phyloP scores from a whole-genome alignment of 2,113 vertebrate species.

The Donacobius atricapilla region DNA sequence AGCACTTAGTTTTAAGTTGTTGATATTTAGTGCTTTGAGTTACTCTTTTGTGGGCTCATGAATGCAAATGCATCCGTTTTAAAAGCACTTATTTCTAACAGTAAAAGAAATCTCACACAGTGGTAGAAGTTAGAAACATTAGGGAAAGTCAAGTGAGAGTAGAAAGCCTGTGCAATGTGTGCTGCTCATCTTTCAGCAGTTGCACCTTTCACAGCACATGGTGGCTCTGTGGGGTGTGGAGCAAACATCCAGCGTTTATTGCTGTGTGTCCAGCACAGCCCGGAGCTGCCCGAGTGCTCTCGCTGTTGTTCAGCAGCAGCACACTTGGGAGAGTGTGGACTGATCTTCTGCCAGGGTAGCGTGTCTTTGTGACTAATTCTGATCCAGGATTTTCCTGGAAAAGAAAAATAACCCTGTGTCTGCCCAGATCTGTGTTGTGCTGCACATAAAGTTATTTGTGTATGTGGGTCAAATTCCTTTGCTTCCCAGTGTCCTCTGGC shows the following conservation, averaged over 20 bases:
- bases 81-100: not conserved
- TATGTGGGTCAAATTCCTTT: not conserved
- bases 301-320: conserved; percentile 25
- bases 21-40: not conserved
- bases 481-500: not conserved
- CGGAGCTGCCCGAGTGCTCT: not conserved
- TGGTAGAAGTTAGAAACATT: not conserved
- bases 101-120: not conserved
- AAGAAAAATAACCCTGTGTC: not conserved
- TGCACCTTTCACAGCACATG: fast-evolving
- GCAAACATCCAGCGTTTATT: not conserved
- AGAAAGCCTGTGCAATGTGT: not conserved
- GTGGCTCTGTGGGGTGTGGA: not conserved
- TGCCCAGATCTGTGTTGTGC: not conserved
- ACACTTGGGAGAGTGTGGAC: conserved; percentile 56
- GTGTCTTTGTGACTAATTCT: conserved; percentile 1
- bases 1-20: not conserved
- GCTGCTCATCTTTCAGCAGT: not conserved
- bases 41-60: not conserved
- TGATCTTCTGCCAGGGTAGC: conserved; percentile 14
- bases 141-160: not conserved
- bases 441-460: not conserved
- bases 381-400: conserved; percentile 31
- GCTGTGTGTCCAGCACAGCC: not conserved
- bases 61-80: not conserved